Evolutionary conservation across 2,797 vertebrate species (phyloP).

Genomic region (Naso thynnoides): DNA sequence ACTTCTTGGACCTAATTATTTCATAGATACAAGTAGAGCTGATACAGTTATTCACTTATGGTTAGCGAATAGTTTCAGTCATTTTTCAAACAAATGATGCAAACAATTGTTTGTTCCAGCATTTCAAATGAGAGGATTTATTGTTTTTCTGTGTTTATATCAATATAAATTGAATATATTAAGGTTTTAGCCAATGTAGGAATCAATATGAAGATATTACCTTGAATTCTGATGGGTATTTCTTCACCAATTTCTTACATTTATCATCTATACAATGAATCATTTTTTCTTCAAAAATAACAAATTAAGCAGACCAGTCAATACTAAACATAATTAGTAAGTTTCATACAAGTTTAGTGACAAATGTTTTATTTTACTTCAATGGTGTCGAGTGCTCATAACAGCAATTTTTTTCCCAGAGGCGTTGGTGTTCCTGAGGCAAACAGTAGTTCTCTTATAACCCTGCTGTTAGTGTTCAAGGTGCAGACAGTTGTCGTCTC

Average conservation of each 20-base stretch:
- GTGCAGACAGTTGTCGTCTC: slow-evolving; percentile 9
- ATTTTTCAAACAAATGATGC: neutral
- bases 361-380: slow-evolving; percentile 2
- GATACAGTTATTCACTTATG: too few relatives aligned
- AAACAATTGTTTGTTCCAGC: neutral
- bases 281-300: too few relatives aligned
- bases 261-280: neutral
- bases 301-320: neutral
- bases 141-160: neutral
- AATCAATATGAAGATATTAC: neutral
- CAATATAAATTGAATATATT: neutral
- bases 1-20: neutral
- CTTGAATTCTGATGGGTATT: neutral
- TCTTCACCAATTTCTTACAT: neutral
- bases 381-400: neutral
- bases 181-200: neutral
- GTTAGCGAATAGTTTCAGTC: neutral
- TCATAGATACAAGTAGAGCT: neutral
- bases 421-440: slow-evolving; percentile 2
- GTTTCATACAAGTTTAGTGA: neutral
- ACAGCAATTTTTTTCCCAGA: neutral
- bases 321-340: neutral
- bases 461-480: neutral
- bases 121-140: neutral
- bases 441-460: neutral